Evolutionary conservation across 2,113 vertebrate species (phyloP), one percentile per base, ranked within the genome.

Genomic region (Octodon degus): DNA sequence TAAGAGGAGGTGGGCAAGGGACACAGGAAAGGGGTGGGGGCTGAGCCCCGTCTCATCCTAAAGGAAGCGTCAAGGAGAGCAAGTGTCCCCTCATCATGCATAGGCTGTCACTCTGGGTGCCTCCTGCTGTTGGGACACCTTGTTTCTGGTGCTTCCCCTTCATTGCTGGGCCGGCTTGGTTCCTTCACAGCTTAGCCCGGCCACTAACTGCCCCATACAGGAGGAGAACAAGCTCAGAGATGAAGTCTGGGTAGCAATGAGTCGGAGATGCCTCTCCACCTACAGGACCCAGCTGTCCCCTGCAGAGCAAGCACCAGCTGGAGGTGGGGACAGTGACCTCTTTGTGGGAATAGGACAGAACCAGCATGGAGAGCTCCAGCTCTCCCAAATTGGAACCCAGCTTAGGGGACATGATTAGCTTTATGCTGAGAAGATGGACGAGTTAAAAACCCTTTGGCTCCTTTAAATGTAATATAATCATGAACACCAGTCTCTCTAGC

Each of bases 21-120:
- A 77, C 17, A 2, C n/a, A 40, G 25, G 43, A 34, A 77, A 55
- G 91, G 14, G 50, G 17, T 19, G 20, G 4, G 43, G 27, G 14
- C 32, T 16, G 76, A 77, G 24, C 40, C 70, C 32, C 24, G 43
- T 50, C 16, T 12, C 14, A 63, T 14, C 68, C 50, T 19, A 30
- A 32, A 14, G 8, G 47, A 77, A 53, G 47, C 5, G 1, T 13
- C 63, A 58, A 4, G 7, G 72, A 77, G 58, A 63, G 25, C 16
- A 19, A 20, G 43, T 16, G 32, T 5, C 22, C 24, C 14, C 50
- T 27, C n/a, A 4, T 43, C 19, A 14, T 40, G 1, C 14, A 37
- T 0, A 14, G 11, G 7, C 2, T 27, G 47, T 53, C 27, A 0
- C 7, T 20, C 20, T 5, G 17, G 1, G 19, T 1, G 7, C 60